These are phyloP conservation scores for Protobothrops mucrosquamatus DNA, from an alignment of 2,113 vertebrate species.

Conservation along the genomic window DNA sequence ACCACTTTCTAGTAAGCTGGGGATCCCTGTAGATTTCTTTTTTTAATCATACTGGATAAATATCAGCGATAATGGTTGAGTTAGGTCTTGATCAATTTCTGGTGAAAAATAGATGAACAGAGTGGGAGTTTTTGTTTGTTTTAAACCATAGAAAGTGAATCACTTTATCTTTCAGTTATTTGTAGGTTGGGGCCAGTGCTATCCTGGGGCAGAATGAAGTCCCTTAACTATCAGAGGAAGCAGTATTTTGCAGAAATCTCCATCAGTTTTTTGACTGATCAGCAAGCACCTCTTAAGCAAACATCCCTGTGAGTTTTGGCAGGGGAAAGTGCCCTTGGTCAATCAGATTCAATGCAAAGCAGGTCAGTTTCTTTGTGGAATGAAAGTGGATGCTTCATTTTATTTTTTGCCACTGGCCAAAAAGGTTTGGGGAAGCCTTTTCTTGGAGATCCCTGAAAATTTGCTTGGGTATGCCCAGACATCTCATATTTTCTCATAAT, in stretches of 20 bases:
- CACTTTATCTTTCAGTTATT: background rate
- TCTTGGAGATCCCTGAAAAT: background rate
- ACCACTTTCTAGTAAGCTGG: constrained; percentile 25
- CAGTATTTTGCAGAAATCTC: background rate
- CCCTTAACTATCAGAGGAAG: background rate
- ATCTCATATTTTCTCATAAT: background rate
- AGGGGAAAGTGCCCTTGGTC: background rate
- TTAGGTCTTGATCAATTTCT: background rate
- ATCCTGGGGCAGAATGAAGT: background rate
- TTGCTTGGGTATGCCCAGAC: background rate
- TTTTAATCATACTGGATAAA: constrained; percentile 29
- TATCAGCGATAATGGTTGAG: constrained; percentile 27
- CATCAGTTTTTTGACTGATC: background rate
- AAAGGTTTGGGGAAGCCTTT: background rate
- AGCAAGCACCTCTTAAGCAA: background rate
- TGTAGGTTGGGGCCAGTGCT: background rate
- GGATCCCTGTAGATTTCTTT: background rate
- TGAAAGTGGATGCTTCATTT: background rate
- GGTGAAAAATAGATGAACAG: constrained; percentile 17
- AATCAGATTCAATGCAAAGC: background rate
- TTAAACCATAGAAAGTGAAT: background rate
- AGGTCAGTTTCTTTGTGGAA: background rate
- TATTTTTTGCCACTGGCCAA: background rate
- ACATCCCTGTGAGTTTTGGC: background rate
- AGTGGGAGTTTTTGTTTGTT: background rate